phyloP scores from a whole-genome alignment of 1,140 invertebrate genomes.

The Drosophila watanabei region DNA sequence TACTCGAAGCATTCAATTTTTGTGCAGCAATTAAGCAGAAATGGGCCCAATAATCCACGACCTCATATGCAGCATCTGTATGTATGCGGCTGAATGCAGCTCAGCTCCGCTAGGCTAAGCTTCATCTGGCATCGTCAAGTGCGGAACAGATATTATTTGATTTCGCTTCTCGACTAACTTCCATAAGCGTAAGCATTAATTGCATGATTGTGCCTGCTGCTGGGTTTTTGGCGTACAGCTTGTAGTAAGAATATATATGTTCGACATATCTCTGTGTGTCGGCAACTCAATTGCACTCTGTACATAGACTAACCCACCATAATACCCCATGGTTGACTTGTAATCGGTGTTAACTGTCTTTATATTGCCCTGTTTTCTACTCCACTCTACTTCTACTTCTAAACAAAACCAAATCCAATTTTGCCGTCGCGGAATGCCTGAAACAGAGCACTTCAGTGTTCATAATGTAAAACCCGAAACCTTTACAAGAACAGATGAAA shows the following conservation, averaged over 20 bases:
- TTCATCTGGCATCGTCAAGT: constrained; percentile 40
- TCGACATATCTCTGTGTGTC: constrained; percentile 9
- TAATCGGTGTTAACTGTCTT: constrained; percentile 81
- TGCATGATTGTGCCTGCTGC: constrained; percentile 82
- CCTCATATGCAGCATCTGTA: constrained; percentile 82
- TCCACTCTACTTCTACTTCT: constrained; percentile 58
- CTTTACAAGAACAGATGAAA: constrained; percentile 81
- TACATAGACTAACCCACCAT: constrained; percentile 74
- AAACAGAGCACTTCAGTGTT: constrained; percentile 85
- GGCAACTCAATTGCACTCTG: constrained; percentile 63
- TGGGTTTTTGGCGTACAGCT: constrained; percentile 72
- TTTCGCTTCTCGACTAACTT: constrained; percentile 70
- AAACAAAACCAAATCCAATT: constrained; percentile 14
- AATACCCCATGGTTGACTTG: constrained; percentile 48
- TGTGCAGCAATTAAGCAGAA: constrained; percentile 52
- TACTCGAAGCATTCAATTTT: constrained; percentile 49
- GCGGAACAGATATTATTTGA: constrained; percentile 51
- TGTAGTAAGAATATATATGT: constrained; percentile 57
- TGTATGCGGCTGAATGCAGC: constrained; percentile 10
- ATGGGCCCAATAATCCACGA: constrained; percentile 77
- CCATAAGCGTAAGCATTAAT: constrained; percentile 67
- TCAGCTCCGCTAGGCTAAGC: constrained; percentile 15
- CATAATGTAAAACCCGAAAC: constrained; percentile 81
- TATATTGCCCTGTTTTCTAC: constrained; percentile 76
- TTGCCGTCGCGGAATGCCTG: constrained; percentile 70